These are phyloP conservation scores for Meandrina meandrites DNA, from an alignment of 92 coral and sea anemone species.

Conservation along the genomic window DNA sequence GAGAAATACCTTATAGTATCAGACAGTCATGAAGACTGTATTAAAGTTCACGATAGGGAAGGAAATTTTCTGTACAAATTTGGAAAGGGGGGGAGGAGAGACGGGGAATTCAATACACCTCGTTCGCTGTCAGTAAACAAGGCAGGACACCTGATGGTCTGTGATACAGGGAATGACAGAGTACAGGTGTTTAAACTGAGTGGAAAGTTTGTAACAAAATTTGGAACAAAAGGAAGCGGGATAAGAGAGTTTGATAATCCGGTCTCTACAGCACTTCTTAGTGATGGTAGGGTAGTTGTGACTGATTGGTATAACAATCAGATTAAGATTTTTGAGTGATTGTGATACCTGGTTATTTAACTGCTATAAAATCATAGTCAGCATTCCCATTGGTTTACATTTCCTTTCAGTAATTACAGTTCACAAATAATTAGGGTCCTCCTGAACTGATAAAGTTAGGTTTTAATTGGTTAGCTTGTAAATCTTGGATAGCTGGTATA, in stretches of 20 bases:
- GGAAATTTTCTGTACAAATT: background rate
- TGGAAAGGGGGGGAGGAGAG: background rate
- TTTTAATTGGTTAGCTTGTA: too few species aligned
- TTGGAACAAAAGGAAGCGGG: background rate
- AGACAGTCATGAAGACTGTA: background rate
- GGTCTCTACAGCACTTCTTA: background rate
- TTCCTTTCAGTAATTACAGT: too few species aligned
- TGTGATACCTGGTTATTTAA: too few species aligned
- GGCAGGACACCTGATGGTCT: background rate
- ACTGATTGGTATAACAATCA: background rate
- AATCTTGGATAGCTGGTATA: too few species aligned
- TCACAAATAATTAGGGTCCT: too few species aligned
- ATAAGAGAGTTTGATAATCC: background rate
- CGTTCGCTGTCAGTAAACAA: conserved; percentile 1
- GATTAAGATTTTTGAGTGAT: background rate
- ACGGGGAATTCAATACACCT: background rate
- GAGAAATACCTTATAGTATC: background rate
- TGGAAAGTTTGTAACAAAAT: background rate
- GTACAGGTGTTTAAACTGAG: background rate
- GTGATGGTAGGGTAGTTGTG: conserved; percentile 1
- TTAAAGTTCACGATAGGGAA: background rate
- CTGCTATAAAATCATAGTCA: too few species aligned
- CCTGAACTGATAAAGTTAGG: too few species aligned
- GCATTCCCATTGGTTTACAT: too few species aligned
- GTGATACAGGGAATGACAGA: background rate